Conservation (phyloP, 2,113 vertebrate genomes). For the Macaca mulatta region DNA sequence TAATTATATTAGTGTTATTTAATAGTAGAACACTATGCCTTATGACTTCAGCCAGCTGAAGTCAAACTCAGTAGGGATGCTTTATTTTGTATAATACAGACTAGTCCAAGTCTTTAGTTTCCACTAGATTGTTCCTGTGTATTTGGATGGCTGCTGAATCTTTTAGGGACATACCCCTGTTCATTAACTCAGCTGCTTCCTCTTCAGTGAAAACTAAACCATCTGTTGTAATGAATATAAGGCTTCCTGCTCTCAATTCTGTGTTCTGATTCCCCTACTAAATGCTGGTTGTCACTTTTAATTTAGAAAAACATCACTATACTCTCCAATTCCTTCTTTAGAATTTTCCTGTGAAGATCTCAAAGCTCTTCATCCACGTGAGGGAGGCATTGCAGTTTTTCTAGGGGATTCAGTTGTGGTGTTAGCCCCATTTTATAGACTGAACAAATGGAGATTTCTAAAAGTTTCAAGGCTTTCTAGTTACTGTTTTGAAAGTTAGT, state of each 20-base stretch:
- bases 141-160: background rate
- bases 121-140: background rate
- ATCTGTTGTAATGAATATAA: constrained; percentile 70
- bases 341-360: constrained; percentile 61
- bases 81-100: constrained; percentile 54
- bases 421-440: constrained; percentile 22
- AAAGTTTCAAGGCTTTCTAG: background rate
- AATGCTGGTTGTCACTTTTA: constrained; percentile 75
- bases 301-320: constrained; percentile 77
- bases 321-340: constrained; percentile 59
- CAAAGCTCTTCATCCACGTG: constrained; percentile 32
- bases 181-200: background rate
- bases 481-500: background rate
- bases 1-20: constrained; percentile 48
- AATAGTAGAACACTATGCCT: background rate
- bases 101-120: constrained; percentile 22
- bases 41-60: constrained; percentile 59
- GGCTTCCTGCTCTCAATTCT: background rate
- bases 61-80: constrained; percentile 36
- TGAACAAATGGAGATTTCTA: constrained; percentile 4
- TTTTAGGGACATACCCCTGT: background rate
- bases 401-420: background rate
- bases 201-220: constrained; percentile 74
- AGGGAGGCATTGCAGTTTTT: background rate
- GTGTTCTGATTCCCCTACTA: constrained; percentile 68